Percentiles rank a stretch among this genome's conserved stretches.
Conservation (phyloP, 2,797 vertebrate species). For the Mormyrus hasselquistii region DNA sequence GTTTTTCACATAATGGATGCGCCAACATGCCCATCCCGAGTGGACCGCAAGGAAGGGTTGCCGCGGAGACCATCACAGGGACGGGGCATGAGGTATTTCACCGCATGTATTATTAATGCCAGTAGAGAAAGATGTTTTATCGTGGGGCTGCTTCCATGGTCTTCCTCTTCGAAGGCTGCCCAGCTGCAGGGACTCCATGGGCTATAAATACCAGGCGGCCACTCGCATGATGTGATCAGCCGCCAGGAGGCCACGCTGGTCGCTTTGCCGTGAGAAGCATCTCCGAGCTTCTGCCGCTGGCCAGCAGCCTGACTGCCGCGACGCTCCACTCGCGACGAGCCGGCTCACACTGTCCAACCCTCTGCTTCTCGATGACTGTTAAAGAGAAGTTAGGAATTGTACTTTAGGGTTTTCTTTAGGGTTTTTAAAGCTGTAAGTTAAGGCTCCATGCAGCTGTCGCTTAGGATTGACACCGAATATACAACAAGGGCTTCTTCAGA, state of each 20-base stretch:
- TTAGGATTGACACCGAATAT: background rate
- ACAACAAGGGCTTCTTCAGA: background rate
- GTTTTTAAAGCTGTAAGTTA: background rate
- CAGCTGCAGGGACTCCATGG: background rate
- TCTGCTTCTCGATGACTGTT: background rate
- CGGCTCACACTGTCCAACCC: background rate
- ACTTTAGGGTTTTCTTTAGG: background rate
- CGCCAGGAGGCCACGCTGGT: background rate
- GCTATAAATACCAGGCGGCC: background rate
- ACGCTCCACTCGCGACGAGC: background rate
- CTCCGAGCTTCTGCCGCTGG: background rate
- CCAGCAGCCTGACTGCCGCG: background rate
- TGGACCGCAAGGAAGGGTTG: background rate
- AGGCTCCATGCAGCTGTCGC: background rate
- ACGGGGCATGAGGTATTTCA: background rate
- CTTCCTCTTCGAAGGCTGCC: background rate
- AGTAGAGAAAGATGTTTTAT: background rate
- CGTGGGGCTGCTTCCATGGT: background rate
- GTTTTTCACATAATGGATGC: slow-evolving; percentile 23
- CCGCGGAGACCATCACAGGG: background rate
- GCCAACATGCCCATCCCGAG: background rate
- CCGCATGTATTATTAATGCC: slow-evolving; percentile 1
- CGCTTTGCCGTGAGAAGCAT: background rate
- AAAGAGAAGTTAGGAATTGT: background rate
- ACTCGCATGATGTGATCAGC: background rate